Conservation (phyloP, 2,888 invertebrate species). For the Therioaphis trifolii region DNA sequence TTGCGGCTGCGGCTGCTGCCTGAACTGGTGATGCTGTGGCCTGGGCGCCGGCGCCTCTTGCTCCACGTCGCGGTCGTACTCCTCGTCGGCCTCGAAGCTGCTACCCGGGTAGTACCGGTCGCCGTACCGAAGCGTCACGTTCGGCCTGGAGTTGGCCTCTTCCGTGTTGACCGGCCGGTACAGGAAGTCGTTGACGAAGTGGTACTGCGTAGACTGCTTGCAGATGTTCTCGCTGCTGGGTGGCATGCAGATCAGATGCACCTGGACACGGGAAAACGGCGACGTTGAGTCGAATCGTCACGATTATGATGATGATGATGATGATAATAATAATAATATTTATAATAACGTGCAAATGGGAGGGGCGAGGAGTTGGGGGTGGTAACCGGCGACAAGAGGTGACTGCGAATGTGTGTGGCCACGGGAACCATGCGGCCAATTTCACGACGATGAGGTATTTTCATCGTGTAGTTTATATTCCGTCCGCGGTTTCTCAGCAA, state of each 20-base stretch:
- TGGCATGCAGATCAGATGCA: constrained; percentile 93
- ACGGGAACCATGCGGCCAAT: no score
- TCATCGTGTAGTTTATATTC: no score
- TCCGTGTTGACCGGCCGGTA: constrained; percentile 89
- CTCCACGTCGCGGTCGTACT: constrained; percentile 72
- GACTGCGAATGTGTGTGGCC: no score
- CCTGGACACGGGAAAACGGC: constrained; percentile 72
- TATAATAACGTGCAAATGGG: no score
- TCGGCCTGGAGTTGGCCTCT: constrained; percentile 83
- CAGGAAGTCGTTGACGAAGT: constrained; percentile 91
- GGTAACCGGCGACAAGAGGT: no score
- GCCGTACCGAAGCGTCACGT: constrained; percentile 82
- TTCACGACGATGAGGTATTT: no score
- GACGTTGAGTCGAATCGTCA: no score
- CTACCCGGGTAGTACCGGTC: constrained; percentile 86
- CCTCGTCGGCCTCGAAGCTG: constrained; percentile 77
- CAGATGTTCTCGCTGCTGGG: constrained; percentile 90
- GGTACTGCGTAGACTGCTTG: constrained; percentile 87
- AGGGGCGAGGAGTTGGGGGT: no score
- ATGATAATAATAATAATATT: no score
- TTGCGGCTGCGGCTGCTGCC: constrained; percentile 65
- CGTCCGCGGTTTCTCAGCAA: no score
- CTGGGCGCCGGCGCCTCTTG: constrained; percentile 69
- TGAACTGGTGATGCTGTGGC: constrained; percentile 63
- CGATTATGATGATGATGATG: no score